Base-by-base conservation (phyloP, 2,113 vertebrate genomes). In the Pachypanchax playfairii region DNA sequence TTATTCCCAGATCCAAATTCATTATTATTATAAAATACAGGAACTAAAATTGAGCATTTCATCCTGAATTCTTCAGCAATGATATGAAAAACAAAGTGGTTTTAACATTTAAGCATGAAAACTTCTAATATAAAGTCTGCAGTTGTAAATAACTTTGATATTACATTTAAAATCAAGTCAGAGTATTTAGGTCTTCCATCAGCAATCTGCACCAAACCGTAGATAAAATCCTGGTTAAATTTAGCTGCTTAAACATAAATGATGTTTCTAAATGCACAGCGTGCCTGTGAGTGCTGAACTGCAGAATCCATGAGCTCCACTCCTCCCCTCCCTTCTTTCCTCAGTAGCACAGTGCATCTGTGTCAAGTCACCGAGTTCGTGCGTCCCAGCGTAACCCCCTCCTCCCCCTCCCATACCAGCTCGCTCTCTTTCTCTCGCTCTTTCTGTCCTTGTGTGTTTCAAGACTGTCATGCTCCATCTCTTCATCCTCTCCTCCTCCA, bases 281-380 rank as follows among this genome's bases (percentile, higher is more conserved):
- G 22, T 42, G 22, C 38, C 24, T 2, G 6, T 46, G 41, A 42
- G 35, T 60, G 73, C 75, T 77, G 49, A 74, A 43, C 41, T 41
- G 74, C 71, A 79, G 53, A 79, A 65, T 85, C 84, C 66, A 61
- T 69, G 46, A 65, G 75, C 77, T 70, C 65, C 70, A 52, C 77
- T 70, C 70, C 47, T 64, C 68, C 70, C 61, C 66, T 65, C 70
- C 68, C 72, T 61, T 65, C 67, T 24, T 74, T 54, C 63, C 43
- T 79, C 85, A 70, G 80, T 84, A 83, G 82, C 88, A 77, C 61
- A 31, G 48, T 87, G 84, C 84, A 88, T 90, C 88, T 92, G 88
- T 90, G 91, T 90, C 88, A 91, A 89, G 89, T 91, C 90, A 90
- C 74, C 67, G 82, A 75, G 89, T 91, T 90, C 75, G 84, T 46